Evolutionary conservation across 1,140 invertebrate genomes (phyloP).

Genomic region (Saccostrea glomerata): DNA sequence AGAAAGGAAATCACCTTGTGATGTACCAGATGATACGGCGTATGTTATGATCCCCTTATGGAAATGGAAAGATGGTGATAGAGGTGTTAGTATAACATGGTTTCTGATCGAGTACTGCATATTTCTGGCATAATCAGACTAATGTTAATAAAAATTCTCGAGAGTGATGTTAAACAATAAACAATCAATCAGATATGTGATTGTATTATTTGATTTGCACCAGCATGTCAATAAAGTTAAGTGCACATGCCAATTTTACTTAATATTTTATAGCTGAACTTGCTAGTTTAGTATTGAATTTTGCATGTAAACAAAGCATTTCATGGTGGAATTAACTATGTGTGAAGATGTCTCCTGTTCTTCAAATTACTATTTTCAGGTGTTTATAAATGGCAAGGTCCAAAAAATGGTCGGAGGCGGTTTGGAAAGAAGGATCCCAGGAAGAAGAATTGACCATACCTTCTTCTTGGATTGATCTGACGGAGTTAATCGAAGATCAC

Average conservation of each 20-base stretch:
- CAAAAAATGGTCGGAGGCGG: neutral
- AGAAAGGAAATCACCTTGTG: neutral
- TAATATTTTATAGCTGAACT: neutral
- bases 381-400: no score
- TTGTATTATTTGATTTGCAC: neutral
- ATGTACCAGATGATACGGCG: neutral
- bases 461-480: neutral
- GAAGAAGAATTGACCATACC: neutral
- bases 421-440: neutral
- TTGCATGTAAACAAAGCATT: neutral
- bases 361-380: no score
- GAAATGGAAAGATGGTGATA: slow-evolving; percentile 5
- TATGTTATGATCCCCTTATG: neutral
- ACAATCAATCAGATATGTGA: neutral
- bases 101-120: neutral
- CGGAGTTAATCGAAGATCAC: no score
- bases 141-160: neutral
- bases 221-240: neutral
- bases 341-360: no score
- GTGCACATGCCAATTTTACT: neutral
- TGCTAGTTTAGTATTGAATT: neutral
- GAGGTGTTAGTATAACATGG: neutral
- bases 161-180: no score
- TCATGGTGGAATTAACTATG: neutral
- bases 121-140: neutral